Conservation (phyloP, 1,140 invertebrate genomes). For the Zaprionus vittiger region DNA sequence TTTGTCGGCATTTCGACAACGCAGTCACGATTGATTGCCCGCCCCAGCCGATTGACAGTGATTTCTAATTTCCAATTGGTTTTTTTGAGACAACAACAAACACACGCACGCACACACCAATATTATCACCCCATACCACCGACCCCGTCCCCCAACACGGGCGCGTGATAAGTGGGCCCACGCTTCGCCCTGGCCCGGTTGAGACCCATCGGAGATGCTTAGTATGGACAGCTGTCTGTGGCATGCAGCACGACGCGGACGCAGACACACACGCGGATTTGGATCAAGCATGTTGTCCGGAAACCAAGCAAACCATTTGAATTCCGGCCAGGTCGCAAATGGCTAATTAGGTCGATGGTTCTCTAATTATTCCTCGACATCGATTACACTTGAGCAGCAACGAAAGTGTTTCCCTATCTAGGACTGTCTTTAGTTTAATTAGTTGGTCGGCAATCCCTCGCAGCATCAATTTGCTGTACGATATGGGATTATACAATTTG, state of each 20-base stretch:
- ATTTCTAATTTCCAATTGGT: slow-evolving; percentile 81
- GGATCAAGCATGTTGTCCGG: not conserved
- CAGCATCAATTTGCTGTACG: not conserved
- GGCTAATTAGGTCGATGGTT: not conserved
- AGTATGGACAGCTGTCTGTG: slow-evolving; percentile 13
- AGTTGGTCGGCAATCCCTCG: not conserved
- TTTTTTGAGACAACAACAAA: slow-evolving; percentile 38
- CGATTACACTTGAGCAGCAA: not conserved
- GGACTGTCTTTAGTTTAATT: not conserved
- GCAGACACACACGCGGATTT: not conserved
- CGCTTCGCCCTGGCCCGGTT: not conserved
- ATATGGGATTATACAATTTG: not conserved
- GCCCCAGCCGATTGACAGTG: slow-evolving; percentile 69
- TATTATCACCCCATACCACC: slow-evolving; percentile 55
- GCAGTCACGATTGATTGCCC: slow-evolving; percentile 80
- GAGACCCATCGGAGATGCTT: slow-evolving; percentile 36
- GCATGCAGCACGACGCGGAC: slow-evolving; percentile 16
- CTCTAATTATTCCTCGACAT: not conserved
- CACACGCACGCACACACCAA: slow-evolving; percentile 18
- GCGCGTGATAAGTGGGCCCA: slow-evolving; percentile 70
- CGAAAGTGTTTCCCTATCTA: slow-evolving; percentile 7
- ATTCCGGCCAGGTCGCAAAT: slow-evolving; percentile 4
- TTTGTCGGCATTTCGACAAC: slow-evolving; percentile 78
- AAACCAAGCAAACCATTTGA: not conserved
- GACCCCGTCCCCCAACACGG: slow-evolving; percentile 37